Evolutionary conservation across 2,888 invertebrate genomes (phyloP).

Genomic region (Anoplius nigerrimus): DNA sequence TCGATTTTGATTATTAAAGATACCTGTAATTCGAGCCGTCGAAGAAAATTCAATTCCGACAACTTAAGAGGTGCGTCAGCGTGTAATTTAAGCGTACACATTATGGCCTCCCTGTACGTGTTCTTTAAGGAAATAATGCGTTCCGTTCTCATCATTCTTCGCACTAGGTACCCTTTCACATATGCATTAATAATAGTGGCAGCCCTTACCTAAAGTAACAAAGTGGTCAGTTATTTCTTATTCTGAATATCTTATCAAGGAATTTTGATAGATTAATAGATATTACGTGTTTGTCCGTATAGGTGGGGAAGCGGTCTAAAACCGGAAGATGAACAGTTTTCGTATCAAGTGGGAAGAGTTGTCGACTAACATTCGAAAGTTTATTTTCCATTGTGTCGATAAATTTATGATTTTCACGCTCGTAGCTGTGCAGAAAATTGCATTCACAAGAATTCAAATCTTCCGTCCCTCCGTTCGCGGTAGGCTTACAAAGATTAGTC

Average conservation of each 20-base stretch:
- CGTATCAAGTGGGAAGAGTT: constrained; percentile 65
- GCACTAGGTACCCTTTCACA: constrained; percentile 86
- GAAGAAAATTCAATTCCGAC: constrained; percentile 83
- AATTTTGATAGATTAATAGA: constrained; percentile 8
- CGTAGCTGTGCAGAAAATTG: not conserved
- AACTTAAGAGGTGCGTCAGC: constrained; percentile 76
- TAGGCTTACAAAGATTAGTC: not conserved
- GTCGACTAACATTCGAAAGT: constrained; percentile 61
- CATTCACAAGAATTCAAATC: too few species aligned
- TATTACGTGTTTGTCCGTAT: constrained; percentile 66
- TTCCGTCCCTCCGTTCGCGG: too few species aligned
- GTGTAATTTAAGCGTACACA: constrained; percentile 86
- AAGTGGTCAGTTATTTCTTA: constrained; percentile 7
- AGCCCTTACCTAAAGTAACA: constrained; percentile 75
- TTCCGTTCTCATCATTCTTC: constrained; percentile 88
- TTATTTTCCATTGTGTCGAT: constrained; percentile 27
- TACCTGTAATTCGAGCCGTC: constrained; percentile 85
- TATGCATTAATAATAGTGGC: constrained; percentile 82
- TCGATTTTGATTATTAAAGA: too few species aligned
- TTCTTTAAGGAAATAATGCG: constrained; percentile 87
- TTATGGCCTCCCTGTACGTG: constrained; percentile 86
- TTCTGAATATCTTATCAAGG: not conserved
- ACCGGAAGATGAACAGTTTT: constrained; percentile 59
- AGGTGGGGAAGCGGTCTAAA: constrained; percentile 54
- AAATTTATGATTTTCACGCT: not conserved